phyloP scores from a whole-genome alignment of 2,888 invertebrate species.

The Pardosa pseudoannulata region DNA sequence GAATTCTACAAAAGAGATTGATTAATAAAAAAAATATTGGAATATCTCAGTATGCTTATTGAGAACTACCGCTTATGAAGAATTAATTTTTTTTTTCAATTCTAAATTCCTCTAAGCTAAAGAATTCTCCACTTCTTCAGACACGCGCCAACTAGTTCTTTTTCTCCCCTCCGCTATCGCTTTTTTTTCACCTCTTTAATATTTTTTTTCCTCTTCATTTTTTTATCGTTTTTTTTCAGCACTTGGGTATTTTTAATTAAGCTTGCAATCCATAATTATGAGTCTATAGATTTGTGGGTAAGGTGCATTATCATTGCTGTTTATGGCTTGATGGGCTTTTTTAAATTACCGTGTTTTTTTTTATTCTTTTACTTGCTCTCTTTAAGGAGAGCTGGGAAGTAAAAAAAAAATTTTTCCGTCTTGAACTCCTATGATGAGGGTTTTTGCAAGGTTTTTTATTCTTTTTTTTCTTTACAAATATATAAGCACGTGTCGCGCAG shows the following conservation, averaged over 20 bases:
- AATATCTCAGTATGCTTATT: slow-evolving; percentile 60
- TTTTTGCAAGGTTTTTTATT: slow-evolving; percentile 50
- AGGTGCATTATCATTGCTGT: slow-evolving; percentile 69
- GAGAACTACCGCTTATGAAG: slow-evolving; percentile 47
- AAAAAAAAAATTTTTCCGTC: slow-evolving; percentile 9
- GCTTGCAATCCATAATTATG: slow-evolving; percentile 72
- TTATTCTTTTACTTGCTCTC: not conserved
- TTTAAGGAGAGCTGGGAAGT: not conserved
- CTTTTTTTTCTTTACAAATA: too few relatives aligned
- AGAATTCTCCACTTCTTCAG: slow-evolving; percentile 56
- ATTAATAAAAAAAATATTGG: slow-evolving; percentile 61
- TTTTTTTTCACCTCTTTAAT: not conserved
- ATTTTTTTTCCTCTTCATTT: slow-evolving; percentile 22
- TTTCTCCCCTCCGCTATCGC: slow-evolving; percentile 9
- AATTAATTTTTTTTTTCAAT: slow-evolving; percentile 58
- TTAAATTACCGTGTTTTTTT: slow-evolving; percentile 64
- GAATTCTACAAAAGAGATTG: slow-evolving; percentile 45
- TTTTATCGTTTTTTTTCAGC: slow-evolving; percentile 8
- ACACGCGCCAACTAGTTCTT: slow-evolving; percentile 44
- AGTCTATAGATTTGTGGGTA: slow-evolving; percentile 70
- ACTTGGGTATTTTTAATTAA: slow-evolving; percentile 69
- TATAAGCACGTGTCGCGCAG: not conserved
- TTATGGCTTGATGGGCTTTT: slow-evolving; percentile 69
- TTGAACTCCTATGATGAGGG: slow-evolving; percentile 62
- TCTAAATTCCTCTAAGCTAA: slow-evolving; percentile 29